A percentile compares a stretch with the other conserved stretches of the same genome.
These are phyloP conservation scores for Leucania comma DNA, from an alignment of 2,888 invertebrate genomes.

Conservation along the genomic window DNA sequence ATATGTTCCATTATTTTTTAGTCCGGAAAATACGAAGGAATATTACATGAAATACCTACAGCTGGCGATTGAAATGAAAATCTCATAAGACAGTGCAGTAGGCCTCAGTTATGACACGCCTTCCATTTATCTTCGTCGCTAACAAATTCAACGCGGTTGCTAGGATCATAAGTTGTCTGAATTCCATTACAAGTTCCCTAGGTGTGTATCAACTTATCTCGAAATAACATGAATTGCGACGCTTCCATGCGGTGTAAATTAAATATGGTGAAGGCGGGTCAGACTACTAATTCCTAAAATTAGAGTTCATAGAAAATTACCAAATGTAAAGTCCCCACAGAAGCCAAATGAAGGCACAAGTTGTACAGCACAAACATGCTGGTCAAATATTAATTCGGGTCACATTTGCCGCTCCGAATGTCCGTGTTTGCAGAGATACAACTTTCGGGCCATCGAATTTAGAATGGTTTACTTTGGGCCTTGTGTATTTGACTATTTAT, in stretches of 20 bases:
- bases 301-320: slow-evolving; percentile 82
- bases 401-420: slow-evolving; percentile 85
- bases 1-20: neutral
- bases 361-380: slow-evolving; percentile 76
- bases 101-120: slow-evolving; percentile 46
- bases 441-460: slow-evolving; percentile 87
- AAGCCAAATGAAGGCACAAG: slow-evolving; percentile 82
- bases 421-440: slow-evolving; percentile 86
- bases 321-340: slow-evolving; percentile 74
- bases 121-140: slow-evolving; percentile 57
- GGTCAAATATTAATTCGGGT: slow-evolving; percentile 89
- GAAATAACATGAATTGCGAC: slow-evolving; percentile 70
- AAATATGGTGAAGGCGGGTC: slow-evolving; percentile 74
- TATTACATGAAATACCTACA: slow-evolving; percentile 5
- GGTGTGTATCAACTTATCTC: slow-evolving; percentile 57
- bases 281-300: slow-evolving; percentile 79
- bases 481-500: slow-evolving; percentile 86
- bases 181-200: slow-evolving; percentile 60
- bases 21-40: neutral
- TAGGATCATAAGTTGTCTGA: slow-evolving; percentile 56
- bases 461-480: slow-evolving; percentile 85
- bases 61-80: slow-evolving; percentile 22
- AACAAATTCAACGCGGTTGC: slow-evolving; percentile 46
- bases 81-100: slow-evolving; percentile 45
- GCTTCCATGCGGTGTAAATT: slow-evolving; percentile 68